Evolutionary conservation across 2,888 invertebrate species (phyloP).

Genomic region (Noctuana brunneofusca): DNA sequence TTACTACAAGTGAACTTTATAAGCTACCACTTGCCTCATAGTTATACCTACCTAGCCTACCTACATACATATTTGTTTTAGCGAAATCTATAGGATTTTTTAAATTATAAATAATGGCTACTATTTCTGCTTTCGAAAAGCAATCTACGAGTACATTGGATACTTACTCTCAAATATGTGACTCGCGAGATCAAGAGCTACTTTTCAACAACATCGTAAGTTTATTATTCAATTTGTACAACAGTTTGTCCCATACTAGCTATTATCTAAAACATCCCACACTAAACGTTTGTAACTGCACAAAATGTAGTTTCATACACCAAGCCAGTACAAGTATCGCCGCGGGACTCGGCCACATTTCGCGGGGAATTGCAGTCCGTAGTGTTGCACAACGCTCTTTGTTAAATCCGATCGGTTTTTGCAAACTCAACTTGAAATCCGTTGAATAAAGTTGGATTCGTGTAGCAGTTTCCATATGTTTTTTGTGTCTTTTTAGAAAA

Average conservation of each 20-base stretch:
- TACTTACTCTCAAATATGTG: no score
- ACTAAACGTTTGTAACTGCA: slow-evolving; percentile 27
- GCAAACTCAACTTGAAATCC: slow-evolving; percentile 22
- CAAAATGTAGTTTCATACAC: slow-evolving; percentile 32
- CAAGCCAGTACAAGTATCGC: slow-evolving; percentile 31
- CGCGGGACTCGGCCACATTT: slow-evolving; percentile 30
- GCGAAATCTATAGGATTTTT: no score
- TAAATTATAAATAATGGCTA: no score
- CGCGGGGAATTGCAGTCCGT: slow-evolving; percentile 22
- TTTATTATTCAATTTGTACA: neutral
- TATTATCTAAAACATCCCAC: slow-evolving; percentile 19
- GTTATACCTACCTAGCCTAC: no score
- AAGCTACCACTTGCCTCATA: no score
- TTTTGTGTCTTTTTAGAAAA: neutral
- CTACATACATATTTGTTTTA: no score
- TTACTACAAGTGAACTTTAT: no score
- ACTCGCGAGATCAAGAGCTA: no score
- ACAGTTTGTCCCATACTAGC: slow-evolving; percentile 1
- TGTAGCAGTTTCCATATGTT: slow-evolving; percentile 11
- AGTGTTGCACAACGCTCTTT: slow-evolving; percentile 27
- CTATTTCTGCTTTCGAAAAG: no score
- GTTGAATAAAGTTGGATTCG: slow-evolving; percentile 4
- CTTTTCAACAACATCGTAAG: neutral
- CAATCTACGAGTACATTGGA: no score
- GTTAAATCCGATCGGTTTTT: slow-evolving; percentile 26